Percentiles rank a stretch among this genome's conserved stretches.
These are phyloP conservation scores for Neosalanx taihuensis DNA, from an alignment of 2,797 vertebrate genomes.

Conservation along the genomic window DNA sequence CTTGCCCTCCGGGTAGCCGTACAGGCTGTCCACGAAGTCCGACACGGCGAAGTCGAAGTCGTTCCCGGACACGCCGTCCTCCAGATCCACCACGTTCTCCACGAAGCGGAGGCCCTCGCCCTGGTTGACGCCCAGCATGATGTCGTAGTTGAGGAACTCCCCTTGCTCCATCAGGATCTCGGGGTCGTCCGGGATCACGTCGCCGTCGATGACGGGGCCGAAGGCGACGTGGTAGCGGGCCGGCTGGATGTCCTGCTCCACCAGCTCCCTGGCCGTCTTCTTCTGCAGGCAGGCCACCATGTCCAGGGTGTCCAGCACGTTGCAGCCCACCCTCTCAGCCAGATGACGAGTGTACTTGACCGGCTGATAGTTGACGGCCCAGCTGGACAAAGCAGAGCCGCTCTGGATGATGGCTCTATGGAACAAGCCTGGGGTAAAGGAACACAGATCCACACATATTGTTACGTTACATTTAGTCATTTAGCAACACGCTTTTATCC, in stretches of 20 bases:
- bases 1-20: slow-evolving; percentile 97
- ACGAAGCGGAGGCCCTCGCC: slow-evolving; percentile 97
- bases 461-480: no score
- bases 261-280: slow-evolving; percentile 82
- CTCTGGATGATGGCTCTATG: slow-evolving; percentile 98
- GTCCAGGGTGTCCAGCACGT: slow-evolving; percentile 87
- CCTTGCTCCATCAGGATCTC: slow-evolving; percentile 99
- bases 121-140: slow-evolving; percentile 98
- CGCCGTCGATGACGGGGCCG: slow-evolving; percentile 94
- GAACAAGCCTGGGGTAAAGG: slow-evolving; percentile 78
- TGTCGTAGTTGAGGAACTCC: slow-evolving; percentile 98
- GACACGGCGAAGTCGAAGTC: slow-evolving; percentile 98
- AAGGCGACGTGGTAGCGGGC: slow-evolving; percentile 97
- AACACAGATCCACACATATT: slow-evolving; percentile 24
- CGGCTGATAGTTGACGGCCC: slow-evolving; percentile 98
- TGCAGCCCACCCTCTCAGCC: slow-evolving; percentile 91
- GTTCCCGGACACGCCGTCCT: slow-evolving; percentile 82
- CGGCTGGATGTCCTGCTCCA: slow-evolving; percentile 97
- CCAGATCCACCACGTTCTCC: slow-evolving; percentile 94
- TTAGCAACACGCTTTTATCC: no score
- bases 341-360: slow-evolving; percentile 92
- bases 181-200: slow-evolving; percentile 97
- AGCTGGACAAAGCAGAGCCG: slow-evolving; percentile 94
- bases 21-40: slow-evolving; percentile 98
- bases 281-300: slow-evolving; percentile 79